A percentile compares a stretch with the other conserved stretches of the same genome.
Evolutionary conservation across 2,888 invertebrate species (phyloP).

Genomic region (Lithophane ornitopus): DNA sequence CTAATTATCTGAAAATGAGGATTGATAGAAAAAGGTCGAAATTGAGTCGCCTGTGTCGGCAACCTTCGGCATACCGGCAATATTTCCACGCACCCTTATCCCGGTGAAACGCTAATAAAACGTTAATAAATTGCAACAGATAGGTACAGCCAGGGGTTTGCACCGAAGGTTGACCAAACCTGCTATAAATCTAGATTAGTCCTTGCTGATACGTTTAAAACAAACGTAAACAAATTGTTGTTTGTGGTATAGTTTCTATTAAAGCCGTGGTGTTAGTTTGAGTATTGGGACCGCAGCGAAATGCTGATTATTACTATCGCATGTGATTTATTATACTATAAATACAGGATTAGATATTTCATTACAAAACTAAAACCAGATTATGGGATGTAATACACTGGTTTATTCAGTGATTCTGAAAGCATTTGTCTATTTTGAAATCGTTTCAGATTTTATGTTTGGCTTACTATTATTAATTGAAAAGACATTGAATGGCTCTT

Average conservation of each 20-base stretch:
- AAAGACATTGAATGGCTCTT: too few relatives aligned
- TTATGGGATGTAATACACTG: slow-evolving; percentile 9
- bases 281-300: slow-evolving; percentile 29
- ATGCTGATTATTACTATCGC: slow-evolving; percentile 31
- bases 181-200: slow-evolving; percentile 69
- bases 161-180: slow-evolving; percentile 58
- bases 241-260: slow-evolving; percentile 61
- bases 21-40: slow-evolving; percentile 48
- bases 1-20: slow-evolving; percentile 45
- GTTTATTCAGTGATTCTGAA: slow-evolving; percentile 4
- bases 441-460: background rate
- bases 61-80: slow-evolving; percentile 53
- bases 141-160: slow-evolving; percentile 46
- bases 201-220: slow-evolving; percentile 62
- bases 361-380: slow-evolving; percentile 24
- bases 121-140: slow-evolving; percentile 65
- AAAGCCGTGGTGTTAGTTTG: slow-evolving; percentile 39
- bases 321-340: slow-evolving; percentile 43
- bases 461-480: background rate
- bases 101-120: slow-evolving; percentile 63
- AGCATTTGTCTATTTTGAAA: background rate
- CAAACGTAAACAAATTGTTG: slow-evolving; percentile 63
- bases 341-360: slow-evolving; percentile 23
- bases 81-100: slow-evolving; percentile 52
- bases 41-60: slow-evolving; percentile 19